A percentile compares a stretch with the other conserved stretches of the same genome.
Conservation (phyloP, 2,797 vertebrate species). For the Myotis findleyi region DNA sequence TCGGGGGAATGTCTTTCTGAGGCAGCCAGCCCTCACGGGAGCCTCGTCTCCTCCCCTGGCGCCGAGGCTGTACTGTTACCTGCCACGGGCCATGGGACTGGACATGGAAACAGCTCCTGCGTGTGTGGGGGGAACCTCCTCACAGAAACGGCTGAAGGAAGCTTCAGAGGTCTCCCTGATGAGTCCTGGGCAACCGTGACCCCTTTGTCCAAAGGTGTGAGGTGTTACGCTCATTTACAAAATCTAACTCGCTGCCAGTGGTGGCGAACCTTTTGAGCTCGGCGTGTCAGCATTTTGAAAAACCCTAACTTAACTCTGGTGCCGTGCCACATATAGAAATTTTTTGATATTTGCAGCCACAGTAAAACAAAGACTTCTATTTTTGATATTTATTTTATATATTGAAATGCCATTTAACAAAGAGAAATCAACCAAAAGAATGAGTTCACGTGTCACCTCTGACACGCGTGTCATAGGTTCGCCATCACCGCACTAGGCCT, state of each 20-base stretch:
- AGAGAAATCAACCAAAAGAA: too few relatives aligned
- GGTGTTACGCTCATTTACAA: constrained; percentile 44
- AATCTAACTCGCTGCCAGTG: background rate
- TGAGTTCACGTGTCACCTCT: too few relatives aligned
- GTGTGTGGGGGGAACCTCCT: accelerated
- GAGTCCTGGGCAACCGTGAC: background rate
- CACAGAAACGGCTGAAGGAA: background rate
- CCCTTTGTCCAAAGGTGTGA: constrained; percentile 63
- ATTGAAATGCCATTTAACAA: too few relatives aligned
- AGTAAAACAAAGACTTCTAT: too few relatives aligned
- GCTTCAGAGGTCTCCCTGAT: background rate
- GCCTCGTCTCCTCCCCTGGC: background rate
- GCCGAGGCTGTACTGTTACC: background rate
- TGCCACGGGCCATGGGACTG: background rate
- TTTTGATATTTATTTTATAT: too few relatives aligned
- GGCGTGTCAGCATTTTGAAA: too few relatives aligned
- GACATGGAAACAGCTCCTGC: background rate
- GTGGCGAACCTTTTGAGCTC: too few relatives aligned
- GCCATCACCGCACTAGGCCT: background rate
- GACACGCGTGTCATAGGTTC: too few relatives aligned
- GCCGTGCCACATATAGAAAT: too few relatives aligned
- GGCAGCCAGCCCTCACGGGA: background rate
- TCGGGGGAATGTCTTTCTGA: background rate
- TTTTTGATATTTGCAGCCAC: too few relatives aligned
- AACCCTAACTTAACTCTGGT: too few relatives aligned